Evolutionary conservation across 2,888 invertebrate species (phyloP).

Genomic region (Theodoxus fluviatilis): DNA sequence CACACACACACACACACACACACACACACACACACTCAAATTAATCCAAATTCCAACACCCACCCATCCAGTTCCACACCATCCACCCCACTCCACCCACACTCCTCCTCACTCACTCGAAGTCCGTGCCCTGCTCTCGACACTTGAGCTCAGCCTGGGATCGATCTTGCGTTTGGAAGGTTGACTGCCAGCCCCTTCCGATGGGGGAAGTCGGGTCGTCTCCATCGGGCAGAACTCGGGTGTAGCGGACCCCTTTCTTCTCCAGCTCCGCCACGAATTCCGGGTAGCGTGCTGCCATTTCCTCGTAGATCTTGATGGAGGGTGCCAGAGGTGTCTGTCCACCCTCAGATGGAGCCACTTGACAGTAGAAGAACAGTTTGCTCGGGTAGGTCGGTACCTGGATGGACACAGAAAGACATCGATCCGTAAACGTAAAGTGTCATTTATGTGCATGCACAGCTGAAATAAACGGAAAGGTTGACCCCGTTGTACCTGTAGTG

Average conservation of each 20-base stretch:
- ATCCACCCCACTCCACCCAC: too few relatives aligned
- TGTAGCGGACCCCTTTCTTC: conserved; percentile 42
- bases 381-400: conserved; percentile 44
- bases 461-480: neutral
- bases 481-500: neutral
- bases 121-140: conserved; percentile 38
- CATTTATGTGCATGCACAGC: neutral
- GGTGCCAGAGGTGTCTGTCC: conserved; percentile 50
- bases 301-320: conserved; percentile 42
- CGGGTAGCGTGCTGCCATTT: conserved; percentile 35
- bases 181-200: conserved; percentile 54
- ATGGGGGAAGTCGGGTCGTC: conserved; percentile 50
- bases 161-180: conserved; percentile 41
- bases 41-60: too few relatives aligned
- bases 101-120: too few relatives aligned
- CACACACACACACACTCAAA: too few relatives aligned
- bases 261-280: conserved; percentile 41
- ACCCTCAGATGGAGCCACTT: conserved; percentile 39
- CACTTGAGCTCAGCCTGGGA: conserved; percentile 43
- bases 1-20: too few relatives aligned
- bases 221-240: conserved; percentile 43
- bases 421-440: too few relatives aligned
- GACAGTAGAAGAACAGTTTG: conserved; percentile 49
- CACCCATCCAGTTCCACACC: too few relatives aligned
- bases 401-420: too few relatives aligned